Evolutionary conservation across 2,113 vertebrate species (phyloP), one percentile per base, ranked within the genome.

Genomic region (Empidonax alnorum): DNA sequence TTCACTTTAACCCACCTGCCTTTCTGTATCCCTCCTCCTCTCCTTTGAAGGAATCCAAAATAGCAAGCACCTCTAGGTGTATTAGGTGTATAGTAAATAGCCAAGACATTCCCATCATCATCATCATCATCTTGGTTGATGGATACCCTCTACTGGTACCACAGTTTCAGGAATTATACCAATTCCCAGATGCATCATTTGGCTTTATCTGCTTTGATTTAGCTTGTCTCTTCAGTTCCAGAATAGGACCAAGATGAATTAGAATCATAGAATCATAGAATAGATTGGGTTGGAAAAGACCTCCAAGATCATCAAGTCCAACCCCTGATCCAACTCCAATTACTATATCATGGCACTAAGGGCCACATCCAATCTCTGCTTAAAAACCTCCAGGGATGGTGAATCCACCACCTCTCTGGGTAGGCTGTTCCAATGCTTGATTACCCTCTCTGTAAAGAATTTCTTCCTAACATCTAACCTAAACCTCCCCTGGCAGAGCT

Each of bases 1-100:
- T 55, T 93, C 65, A 71, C 61, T 95, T 90, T 92, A 90, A 94
- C 66, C 68, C 72, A 88, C 5, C 55, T 63, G 83, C 79, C 71
- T 95, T 95, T 85, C 63, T 47, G 19, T 23, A 56, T 50, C 44
- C 19, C 37, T 89, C 65, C 65, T 87, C 58, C 82, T 75, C 24
- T 31, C 9, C 59, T 84, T 80, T 52, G 47, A 68, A 65, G 61
- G 56, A 93, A 67, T 74, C 39, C 72, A 80, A 80, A 93, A 63
- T 7, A 90, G 31, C 11, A 33, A 62, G 41, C 53, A 53, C 30
- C 73, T 37, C 37, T 50, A 79, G 27, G 46, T 87, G 52, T 35
- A 55, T 75, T 44, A 82, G 27, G 37, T 69, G 28, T 33, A 23
- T 25, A 50, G 49, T 28, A 79, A 89, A 79, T 56, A 85, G 22